These are phyloP conservation scores for Chromobotia macracanthus DNA, from an alignment of 2,797 vertebrate genomes.

Conservation along the genomic window DNA sequence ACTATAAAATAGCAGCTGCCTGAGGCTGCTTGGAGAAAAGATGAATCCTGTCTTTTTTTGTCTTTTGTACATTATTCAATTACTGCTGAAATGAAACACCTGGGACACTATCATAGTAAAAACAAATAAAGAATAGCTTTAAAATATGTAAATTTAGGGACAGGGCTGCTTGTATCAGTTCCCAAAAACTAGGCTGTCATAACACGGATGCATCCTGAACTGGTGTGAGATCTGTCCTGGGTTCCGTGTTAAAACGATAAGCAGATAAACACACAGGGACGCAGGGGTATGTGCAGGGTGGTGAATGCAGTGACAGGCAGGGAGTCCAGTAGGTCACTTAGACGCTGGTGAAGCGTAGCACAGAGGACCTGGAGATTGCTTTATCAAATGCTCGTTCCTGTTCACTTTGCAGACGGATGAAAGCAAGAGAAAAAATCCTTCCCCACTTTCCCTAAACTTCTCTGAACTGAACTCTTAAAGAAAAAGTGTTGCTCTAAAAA, in stretches of 20 bases:
- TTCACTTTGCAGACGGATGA: slow-evolving; percentile 57
- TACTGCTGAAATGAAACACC: slow-evolving; percentile 62
- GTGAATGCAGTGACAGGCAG: slow-evolving; percentile 22
- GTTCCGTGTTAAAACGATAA: slow-evolving; percentile 12
- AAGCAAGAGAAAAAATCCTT: slow-evolving; percentile 60
- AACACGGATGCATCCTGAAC: background rate
- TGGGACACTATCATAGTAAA: slow-evolving; percentile 54
- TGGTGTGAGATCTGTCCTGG: background rate
- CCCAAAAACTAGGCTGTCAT: slow-evolving; percentile 30
- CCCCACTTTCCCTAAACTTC: slow-evolving; percentile 65
- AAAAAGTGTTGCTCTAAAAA: slow-evolving; percentile 54
- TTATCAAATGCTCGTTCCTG: slow-evolving; percentile 44
- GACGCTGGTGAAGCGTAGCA: slow-evolving; percentile 25
- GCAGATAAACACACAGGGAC: slow-evolving; percentile 18
- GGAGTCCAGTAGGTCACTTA: slow-evolving; percentile 32
- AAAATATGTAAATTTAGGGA: slow-evolving; percentile 52
- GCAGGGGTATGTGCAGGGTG: background rate
- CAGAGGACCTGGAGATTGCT: slow-evolving; percentile 20
- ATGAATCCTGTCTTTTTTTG: slow-evolving; percentile 59
- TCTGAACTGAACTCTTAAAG: slow-evolving; percentile 67
- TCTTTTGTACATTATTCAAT: slow-evolving; percentile 67
- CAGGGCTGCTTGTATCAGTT: slow-evolving; percentile 27
- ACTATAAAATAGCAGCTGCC: slow-evolving; percentile 65
- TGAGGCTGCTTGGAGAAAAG: slow-evolving; percentile 63
- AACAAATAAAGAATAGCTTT: slow-evolving; percentile 33